phyloP scores from a whole-genome alignment of 2,888 invertebrate genomes.

The Camptogramma bilineatum region DNA sequence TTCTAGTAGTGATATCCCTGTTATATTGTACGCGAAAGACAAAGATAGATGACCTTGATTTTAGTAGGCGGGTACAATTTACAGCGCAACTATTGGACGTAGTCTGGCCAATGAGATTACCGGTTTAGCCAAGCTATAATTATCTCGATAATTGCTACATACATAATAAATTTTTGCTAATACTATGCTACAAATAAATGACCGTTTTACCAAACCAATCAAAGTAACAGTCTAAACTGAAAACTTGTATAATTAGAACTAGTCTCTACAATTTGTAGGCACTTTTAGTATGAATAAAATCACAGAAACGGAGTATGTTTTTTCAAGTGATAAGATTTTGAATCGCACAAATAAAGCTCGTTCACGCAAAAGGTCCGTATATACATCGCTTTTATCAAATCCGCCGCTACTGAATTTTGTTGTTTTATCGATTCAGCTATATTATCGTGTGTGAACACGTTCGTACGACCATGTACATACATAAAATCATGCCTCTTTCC shows the following conservation, averaged over 20 bases:
- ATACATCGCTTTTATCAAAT: no score
- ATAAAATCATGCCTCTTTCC: no score
- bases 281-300: not conserved
- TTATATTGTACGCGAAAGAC: conserved; percentile 10
- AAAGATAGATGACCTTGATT: conserved; percentile 19
- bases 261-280: not conserved
- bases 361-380: no score
- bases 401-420: no score
- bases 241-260: not conserved
- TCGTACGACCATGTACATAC: no score
- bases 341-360: no score
- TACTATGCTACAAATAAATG: no score
- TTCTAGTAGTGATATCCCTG: conserved; percentile 1
- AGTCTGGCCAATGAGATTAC: conserved; percentile 20
- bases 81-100: conserved; percentile 30
- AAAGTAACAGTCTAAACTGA: not conserved
- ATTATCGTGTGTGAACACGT: no score
- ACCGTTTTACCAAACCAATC: not conserved
- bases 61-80: conserved; percentile 24
- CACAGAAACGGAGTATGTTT: not conserved
- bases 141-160: not conserved
- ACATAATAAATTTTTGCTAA: not conserved
- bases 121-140: conserved; percentile 8
- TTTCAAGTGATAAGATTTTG: not conserved
- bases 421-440: no score